phyloP scores from a whole-genome alignment of 2,797 vertebrate genomes.

The Cyprinodon diabolis region DNA sequence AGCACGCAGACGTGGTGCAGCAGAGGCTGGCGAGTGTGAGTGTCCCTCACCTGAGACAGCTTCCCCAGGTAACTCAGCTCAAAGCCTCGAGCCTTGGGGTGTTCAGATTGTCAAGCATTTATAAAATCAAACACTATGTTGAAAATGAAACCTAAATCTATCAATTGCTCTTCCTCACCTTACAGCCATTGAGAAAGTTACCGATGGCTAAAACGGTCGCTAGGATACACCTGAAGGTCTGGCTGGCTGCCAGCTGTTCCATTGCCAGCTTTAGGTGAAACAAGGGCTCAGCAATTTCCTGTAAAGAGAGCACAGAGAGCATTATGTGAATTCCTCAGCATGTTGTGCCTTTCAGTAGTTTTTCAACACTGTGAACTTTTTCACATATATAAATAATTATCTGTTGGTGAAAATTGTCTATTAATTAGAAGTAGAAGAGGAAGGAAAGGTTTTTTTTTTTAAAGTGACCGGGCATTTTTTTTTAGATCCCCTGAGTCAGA shows the following conservation, averaged over 20 bases:
- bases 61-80: conserved; percentile 84
- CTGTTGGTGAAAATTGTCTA: not conserved
- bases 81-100: conserved; percentile 78
- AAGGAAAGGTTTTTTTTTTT: not conserved
- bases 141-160: not conserved
- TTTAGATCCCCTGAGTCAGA: not conserved
- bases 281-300: conserved; percentile 85
- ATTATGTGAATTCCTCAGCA: not conserved
- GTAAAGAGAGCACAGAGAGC: conserved; percentile 9
- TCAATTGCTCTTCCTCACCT: conserved; percentile 55
- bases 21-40: conserved; percentile 77
- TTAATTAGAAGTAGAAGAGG: not conserved
- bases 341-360: not conserved
- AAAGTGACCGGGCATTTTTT: not conserved
- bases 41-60: conserved; percentile 82
- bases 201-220: conserved; percentile 83
- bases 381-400: not conserved
- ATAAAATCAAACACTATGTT: rapidly evolving
- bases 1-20: conserved; percentile 81
- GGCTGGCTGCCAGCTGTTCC: conserved; percentile 80
- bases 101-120: not conserved
- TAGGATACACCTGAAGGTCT: conserved; percentile 80
- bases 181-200: conserved; percentile 83
- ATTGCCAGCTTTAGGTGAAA: conserved; percentile 83
- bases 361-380: not conserved